A percentile compares a stretch with the other conserved stretches of the same genome.
phyloP scores from a whole-genome alignment of 1,140 invertebrate genomes.

The Drosophila santomea region DNA sequence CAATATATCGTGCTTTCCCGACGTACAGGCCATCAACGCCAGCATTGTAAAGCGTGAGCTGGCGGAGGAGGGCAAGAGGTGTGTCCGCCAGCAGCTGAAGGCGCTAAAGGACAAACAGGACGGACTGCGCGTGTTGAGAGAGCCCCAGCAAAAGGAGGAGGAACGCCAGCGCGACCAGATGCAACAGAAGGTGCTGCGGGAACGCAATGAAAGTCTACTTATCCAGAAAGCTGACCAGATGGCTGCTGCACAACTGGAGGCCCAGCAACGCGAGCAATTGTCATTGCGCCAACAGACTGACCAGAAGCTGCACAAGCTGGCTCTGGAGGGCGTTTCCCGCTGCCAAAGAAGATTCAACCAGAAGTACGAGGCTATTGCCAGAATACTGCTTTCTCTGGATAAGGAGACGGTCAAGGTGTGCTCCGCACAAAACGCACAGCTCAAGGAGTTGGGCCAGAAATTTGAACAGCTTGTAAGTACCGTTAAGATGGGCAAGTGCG shows the following conservation, averaged over 20 bases:
- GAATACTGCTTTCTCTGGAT: slow-evolving; percentile 64
- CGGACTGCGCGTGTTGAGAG: not conserved
- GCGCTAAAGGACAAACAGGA: slow-evolving; percentile 57
- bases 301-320: slow-evolving; percentile 61
- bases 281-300: slow-evolving; percentile 46
- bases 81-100: slow-evolving; percentile 55
- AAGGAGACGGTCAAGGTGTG: slow-evolving; percentile 63
- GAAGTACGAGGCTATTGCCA: slow-evolving; percentile 64
- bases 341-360: slow-evolving; percentile 62
- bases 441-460: slow-evolving; percentile 60
- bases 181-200: slow-evolving; percentile 4
- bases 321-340: slow-evolving; percentile 62
- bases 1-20: slow-evolving; percentile 34
- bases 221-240: slow-evolving; percentile 58
- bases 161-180: not conserved
- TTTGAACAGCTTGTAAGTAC: slow-evolving; percentile 66
- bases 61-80: slow-evolving; percentile 52
- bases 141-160: slow-evolving; percentile 5
- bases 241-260: slow-evolving; percentile 51
- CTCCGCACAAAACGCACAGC: slow-evolving; percentile 55
- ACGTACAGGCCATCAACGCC: slow-evolving; percentile 45
- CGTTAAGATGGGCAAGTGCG: slow-evolving; percentile 48
- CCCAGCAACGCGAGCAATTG: slow-evolving; percentile 47
- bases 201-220: slow-evolving; percentile 39
- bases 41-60: slow-evolving; percentile 59